Base-by-base conservation (phyloP, 2,113 vertebrate genomes). In the Prunella himalayana region DNA sequence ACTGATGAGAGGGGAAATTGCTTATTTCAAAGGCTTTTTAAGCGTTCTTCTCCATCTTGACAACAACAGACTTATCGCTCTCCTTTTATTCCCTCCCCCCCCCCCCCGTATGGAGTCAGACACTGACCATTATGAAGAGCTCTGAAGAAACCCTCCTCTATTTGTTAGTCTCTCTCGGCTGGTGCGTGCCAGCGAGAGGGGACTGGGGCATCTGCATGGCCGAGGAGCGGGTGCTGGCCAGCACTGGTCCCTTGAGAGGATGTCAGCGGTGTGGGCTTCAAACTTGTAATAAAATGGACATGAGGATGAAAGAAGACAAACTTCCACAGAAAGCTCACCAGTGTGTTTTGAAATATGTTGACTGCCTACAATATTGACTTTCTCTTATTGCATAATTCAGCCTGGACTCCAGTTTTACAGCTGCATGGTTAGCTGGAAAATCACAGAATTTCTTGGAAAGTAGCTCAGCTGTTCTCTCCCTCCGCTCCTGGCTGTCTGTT, bases 1-100 rank as follows among this genome's bases (percentile, higher is more conserved):
- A 60, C 81, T 95, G 92, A 97, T 84, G 90, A 76, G 92, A 98
- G 88, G 86, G 57, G 76, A 97, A 97, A 97, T 97, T 78, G 90
- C 92, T 97, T 93, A 89, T 96, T 95, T 94, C 95, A 96, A 95
- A 96, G 35, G 45, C 92, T 90, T 94, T 92, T 92, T 72, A 92
- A 96, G 84, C 45, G 8, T 89, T 80, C 77, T 81, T 86, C 86
- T 92, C 66, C 92, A 93, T 94, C 92, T 95, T 77, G 92, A 90
- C 86, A 95, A 84, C 96, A 97, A 77, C 78, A 94, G 92, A 90
- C 80, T 93, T 90, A 80, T 82, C 85, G 19, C 82, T 96, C 78
- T 89, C 44, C 66, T 93, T 95, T 95, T 82, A 94, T 95, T n/a
- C n/a, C n/a, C n/a, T n/a, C n/a, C n/a, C n/a, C n/a, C n/a, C n/a